Base-by-base conservation (phyloP, 2,888 invertebrate genomes). In the Chironomus riparius region DNA sequence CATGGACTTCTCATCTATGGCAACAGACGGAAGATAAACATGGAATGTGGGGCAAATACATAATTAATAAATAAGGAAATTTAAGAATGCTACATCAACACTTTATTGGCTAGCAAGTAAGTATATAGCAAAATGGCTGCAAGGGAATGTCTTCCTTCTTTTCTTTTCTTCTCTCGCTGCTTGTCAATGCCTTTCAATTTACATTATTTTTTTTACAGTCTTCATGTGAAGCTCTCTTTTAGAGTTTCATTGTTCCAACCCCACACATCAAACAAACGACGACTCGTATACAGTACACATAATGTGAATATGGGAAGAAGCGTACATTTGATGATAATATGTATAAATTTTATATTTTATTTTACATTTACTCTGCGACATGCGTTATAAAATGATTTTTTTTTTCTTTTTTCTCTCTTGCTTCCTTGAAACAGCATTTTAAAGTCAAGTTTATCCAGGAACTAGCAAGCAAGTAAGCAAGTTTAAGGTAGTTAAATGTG, bases 21-120 rank as follows among this genome's bases (percentile, higher is more conserved):
- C 65, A 65, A 65, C 65, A 65, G 65, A 65, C 65, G 65, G 24
- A 65, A 65, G 65, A 65, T 24, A 65, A 65, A 65, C 65, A 65
- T 13, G 18, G 24, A 65, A 65, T 65, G 65, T 65, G 65, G 65
- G 22, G 65, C 65, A 65, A 24, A 65, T 65, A 24, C 65, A 65
- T 24, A 65, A 65, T 65, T 21, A 24, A 65, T 65, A 5, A 13
- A 56, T 18, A 22, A 22, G 22, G 22, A 13, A 65, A 65, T 15
- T 15, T 15, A 65, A 22, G 65, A 65, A 21, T 21, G 65, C 65
- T 65, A 6, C 65, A 56, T 56, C 4, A 15, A 10, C 38, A 38
- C 38, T 38, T 38, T 38, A 38, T 38, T 38, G 38, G 10, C 38
- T 5, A 38, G 15, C 3, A 18, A 18, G n/a, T 18, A 18, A 6